Percentiles rank a stretch among this genome's conserved stretches.
Conservation (phyloP, 2,888 invertebrate genomes). For the Papilio demoleus region DNA sequence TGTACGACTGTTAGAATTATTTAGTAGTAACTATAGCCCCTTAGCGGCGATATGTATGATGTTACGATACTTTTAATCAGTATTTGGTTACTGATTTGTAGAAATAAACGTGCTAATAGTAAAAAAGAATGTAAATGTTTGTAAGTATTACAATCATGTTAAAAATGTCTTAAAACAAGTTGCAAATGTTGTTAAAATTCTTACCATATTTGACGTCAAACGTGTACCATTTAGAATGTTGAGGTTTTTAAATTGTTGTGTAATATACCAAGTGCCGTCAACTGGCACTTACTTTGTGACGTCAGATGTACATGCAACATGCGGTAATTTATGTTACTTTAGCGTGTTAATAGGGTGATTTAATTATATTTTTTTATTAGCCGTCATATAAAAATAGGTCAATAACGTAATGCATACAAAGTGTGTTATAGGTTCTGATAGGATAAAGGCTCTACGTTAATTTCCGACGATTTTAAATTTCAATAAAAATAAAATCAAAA, state of each 20-base stretch:
- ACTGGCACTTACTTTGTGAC: constrained; percentile 37
- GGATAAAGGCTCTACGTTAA: background rate
- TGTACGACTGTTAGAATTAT: no score
- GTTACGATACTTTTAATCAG: no score
- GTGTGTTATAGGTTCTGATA: background rate
- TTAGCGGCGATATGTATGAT: no score
- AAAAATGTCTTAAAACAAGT: background rate
- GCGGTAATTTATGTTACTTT: constrained; percentile 32
- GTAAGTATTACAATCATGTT: background rate
- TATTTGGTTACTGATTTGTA: no score
- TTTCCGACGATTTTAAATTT: background rate
- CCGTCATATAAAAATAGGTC: constrained; percentile 22
- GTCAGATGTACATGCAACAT: constrained; percentile 26
- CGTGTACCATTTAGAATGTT: constrained; percentile 4
- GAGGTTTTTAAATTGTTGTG: constrained; percentile 28
- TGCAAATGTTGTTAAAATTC: constrained; percentile 6
- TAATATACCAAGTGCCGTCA: constrained; percentile 28
- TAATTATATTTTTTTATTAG: constrained; percentile 24
- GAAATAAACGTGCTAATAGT: no score
- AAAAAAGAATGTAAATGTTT: background rate
- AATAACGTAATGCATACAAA: background rate
- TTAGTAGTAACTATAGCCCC: no score
- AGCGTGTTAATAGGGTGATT: constrained; percentile 35
- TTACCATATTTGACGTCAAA: constrained; percentile 7
- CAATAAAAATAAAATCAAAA: no score